phyloP scores from a whole-genome alignment of 2,888 invertebrate species.

The Andrena bucephala region DNA sequence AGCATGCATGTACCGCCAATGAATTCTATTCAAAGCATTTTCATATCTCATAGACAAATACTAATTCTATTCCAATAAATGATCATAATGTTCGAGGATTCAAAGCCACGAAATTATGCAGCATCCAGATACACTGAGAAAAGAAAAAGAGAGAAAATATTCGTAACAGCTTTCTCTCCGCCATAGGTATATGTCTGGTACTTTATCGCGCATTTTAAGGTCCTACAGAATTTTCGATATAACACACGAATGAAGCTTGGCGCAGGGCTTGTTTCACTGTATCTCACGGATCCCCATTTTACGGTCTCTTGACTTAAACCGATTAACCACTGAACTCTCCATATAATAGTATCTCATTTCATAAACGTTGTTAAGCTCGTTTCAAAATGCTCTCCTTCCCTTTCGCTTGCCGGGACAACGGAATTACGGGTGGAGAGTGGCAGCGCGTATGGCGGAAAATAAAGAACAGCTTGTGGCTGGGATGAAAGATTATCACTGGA shows the following conservation, averaged over 20 bases:
- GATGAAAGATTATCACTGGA: conserved; percentile 53
- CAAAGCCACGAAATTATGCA: too few species aligned
- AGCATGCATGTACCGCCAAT: too few species aligned
- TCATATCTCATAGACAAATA: too few species aligned
- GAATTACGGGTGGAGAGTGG: not conserved
- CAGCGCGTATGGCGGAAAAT: conserved; percentile 39
- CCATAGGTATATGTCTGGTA: conserved; percentile 21
- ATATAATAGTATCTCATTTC: conserved; percentile 65
- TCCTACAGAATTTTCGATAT: conserved; percentile 38
- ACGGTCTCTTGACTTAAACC: conserved; percentile 67
- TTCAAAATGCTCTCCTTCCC: conserved; percentile 38
- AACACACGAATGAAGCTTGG: conserved; percentile 27
- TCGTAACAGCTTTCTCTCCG: conserved; percentile 32
- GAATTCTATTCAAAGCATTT: too few species aligned
- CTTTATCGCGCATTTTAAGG: conserved; percentile 51
- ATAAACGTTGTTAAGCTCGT: conserved; percentile 68
- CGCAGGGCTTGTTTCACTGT: conserved; percentile 32
- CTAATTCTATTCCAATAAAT: too few species aligned
- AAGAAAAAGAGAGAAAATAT: not conserved
- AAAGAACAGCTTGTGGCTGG: conserved; percentile 47
- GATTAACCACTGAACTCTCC: conserved; percentile 66
- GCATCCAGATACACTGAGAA: too few species aligned
- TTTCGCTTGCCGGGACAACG: conserved; percentile 7
- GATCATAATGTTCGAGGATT: too few species aligned
- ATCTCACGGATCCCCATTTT: conserved; percentile 51